Evolutionary conservation across 2,888 invertebrate genomes (phyloP), one percentile per base, ranked within the genome.

Genomic region (Ramazzottius varieornatus): DNA sequence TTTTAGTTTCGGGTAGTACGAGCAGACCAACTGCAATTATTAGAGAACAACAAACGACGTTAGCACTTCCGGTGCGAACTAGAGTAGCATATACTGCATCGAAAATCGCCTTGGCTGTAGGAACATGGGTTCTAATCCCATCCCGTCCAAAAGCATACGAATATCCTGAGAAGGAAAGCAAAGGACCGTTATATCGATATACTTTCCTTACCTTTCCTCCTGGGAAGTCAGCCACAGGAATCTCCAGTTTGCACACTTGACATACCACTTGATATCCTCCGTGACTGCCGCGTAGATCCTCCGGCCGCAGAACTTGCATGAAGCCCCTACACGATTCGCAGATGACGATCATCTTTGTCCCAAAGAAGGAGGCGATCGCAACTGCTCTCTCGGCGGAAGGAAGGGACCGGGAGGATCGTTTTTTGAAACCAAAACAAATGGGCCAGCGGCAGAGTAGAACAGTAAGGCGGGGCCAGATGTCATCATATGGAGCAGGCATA

Each of bases 261-360:
- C 54, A 54, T 4, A 29, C 54, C 4, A 54, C 54, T 4, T 54
- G 54, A 54, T 54, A 54, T 13, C 54, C 54, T 13, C 29, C 29
- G 54, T 29, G 20, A 24, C n/a, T 8, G 29, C 29, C n/a, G 54
- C 54, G 8, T 13, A 24, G 16, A 4, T 16, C 20, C 4, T 54
- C 24, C n/a, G 54, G 29, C 40, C 40, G 40, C 8, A 40, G 8
- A 4, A 54, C 54, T 24, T 54, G 54, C 54, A 54, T 54, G 29
- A 54, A 54, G 4, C 54, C 29, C 29, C 29, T 13, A 54, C 54
- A 54, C 54, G 20, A 8, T 29, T 54, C 54, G 29, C 54, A 54
- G 29, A 54, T 54, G 54, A 54, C 24, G 54, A 54, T 54, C 54
- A 54, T 54, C n/a, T n/a, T n/a, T n/a, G n/a, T n/a, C n/a, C n/a